Conservation (phyloP, 2,113 vertebrate species). For the Varanus salvator region DNA sequence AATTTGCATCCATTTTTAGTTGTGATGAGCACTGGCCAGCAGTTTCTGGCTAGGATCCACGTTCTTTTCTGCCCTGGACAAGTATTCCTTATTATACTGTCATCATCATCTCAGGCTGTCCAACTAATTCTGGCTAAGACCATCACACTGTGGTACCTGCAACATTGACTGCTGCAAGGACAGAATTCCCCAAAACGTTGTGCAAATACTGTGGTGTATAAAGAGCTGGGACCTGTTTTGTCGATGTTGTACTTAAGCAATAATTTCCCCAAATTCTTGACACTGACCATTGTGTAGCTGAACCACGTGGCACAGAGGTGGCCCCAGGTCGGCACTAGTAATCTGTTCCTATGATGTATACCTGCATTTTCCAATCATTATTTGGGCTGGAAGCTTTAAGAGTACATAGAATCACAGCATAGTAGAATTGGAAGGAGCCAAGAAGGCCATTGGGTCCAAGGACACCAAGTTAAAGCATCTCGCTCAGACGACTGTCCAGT, state of each 20-base stretch:
- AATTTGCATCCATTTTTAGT: conserved; percentile 6
- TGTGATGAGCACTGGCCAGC: conserved; percentile 6
- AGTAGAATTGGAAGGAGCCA: too few relatives aligned
- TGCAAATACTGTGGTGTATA: neutral
- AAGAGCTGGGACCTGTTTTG: neutral
- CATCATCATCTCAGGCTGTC: neutral
- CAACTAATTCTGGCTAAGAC: conserved; percentile 3
- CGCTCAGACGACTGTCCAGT: too few relatives aligned
- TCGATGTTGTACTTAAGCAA: conserved; percentile 46
- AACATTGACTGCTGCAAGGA: neutral
- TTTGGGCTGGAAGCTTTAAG: neutral
- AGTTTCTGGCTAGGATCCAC: conserved; percentile 1
- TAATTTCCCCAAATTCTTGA: neutral
- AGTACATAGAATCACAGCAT: too few relatives aligned
- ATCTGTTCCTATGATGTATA: neutral
- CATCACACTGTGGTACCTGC: conserved; percentile 6
- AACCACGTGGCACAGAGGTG: neutral
- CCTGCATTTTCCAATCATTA: neutral
- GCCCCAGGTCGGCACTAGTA: neutral
- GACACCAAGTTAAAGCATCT: too few relatives aligned
- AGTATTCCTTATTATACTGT: neutral
- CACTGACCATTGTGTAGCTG: neutral
- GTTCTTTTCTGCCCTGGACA: too few relatives aligned
- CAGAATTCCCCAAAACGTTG: conserved; percentile 15
- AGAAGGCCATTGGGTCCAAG: too few relatives aligned